phyloP scores from a whole-genome alignment of 2,888 invertebrate genomes.

The Girardia tigrina region DNA sequence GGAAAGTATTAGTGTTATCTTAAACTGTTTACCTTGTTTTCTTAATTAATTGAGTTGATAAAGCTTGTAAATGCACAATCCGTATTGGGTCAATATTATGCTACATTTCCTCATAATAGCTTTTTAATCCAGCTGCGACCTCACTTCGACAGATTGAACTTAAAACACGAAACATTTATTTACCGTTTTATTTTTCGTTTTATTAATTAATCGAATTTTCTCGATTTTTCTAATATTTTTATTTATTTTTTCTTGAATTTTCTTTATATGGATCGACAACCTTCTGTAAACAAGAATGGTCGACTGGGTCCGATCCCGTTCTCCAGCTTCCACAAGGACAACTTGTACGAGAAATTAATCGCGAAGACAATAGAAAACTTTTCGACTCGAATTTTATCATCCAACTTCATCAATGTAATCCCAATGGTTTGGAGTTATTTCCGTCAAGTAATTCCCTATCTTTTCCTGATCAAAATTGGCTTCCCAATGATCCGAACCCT shows the following conservation, averaged over 20 bases:
- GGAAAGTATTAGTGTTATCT: slow-evolving; percentile 19
- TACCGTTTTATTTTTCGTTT: too few species aligned
- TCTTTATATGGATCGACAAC: not conserved
- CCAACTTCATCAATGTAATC: slow-evolving; percentile 5
- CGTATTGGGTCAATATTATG: not conserved
- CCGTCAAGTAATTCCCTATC: not conserved
- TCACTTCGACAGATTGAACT: too few species aligned
- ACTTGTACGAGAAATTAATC: not conserved
- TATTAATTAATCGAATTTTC: too few species aligned
- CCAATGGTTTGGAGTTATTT: not conserved
- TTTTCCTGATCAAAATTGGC: not conserved
- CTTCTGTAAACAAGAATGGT: not conserved
- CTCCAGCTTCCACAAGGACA: not conserved
- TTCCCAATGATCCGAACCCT: not conserved
- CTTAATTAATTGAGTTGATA: slow-evolving; percentile 14
- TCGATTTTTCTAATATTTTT: not conserved
- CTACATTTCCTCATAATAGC: not conserved
- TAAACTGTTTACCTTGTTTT: slow-evolving; percentile 15
- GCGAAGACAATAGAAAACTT: not conserved
- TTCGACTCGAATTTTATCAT: not conserved
- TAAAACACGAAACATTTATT: too few species aligned
- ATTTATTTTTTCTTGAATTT: not conserved
- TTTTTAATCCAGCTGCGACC: slow-evolving; percentile 12
- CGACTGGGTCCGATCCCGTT: not conserved
- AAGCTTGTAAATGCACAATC: not conserved